Evolutionary conservation across 2,113 vertebrate genomes (phyloP), one percentile per base, ranked within the genome.

Genomic region (Eleginops maclovinus): DNA sequence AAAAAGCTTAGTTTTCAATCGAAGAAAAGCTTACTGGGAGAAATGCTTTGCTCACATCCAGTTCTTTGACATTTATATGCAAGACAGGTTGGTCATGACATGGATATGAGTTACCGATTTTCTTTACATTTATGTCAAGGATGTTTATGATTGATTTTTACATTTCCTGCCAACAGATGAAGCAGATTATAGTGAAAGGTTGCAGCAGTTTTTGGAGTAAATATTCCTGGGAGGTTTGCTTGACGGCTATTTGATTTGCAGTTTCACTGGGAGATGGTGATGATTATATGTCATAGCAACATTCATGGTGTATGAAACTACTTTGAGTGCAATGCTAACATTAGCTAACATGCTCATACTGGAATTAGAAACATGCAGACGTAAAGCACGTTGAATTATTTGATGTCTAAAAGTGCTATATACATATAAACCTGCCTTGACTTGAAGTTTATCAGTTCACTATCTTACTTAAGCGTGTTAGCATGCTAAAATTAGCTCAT

Each of bases 181-280:
- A 40, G 62, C 46, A 41, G 73, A 87, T 68, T 56, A 56, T 28
- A 65, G 53, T 24, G 28, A 85, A 75, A 89, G 77, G 62, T 55
- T 78, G 70, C 36, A 46, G n/a, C 40, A 50, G 21, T 5, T 50
- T 46, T 16, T 47, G 49, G 3, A 50, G 67, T 81, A 75, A 74
- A 79, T 79, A 82, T 73, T 74, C 44, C 65, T 86, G 77, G 81
- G 85, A 86, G 22, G 63, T 51, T 28, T n/a, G 47, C 31, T 59
- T 76, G 65, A 83, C 65, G 41, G 16, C 46, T 15, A 66, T 76
- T 58, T 71, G 58, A 83, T 83, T 73, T 83, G 66, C 44, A 62
- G 58, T 60, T 85, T 81, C 11, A 16, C 55, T 21, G 50, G 40
- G 68, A 75, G n/a, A 76, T 64, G 50, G 24, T 31, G 31, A 43